Evolutionary conservation across 2,113 vertebrate genomes (phyloP).

Genomic region (Butorides virescens): DNA sequence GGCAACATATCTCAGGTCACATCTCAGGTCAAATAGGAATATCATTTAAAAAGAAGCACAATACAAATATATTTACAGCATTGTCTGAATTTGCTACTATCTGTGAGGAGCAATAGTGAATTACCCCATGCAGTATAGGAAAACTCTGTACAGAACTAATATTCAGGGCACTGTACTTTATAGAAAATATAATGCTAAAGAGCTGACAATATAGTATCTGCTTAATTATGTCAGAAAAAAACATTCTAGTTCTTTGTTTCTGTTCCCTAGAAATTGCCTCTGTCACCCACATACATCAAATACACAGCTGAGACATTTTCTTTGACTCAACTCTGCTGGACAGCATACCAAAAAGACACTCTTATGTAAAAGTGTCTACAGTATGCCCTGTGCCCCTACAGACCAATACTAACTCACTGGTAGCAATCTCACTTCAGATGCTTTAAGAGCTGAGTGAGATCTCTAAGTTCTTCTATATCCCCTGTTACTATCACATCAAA

Average conservation of each 20-base stretch:
- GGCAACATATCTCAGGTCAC: background rate
- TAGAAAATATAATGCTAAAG: background rate
- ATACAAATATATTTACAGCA: background rate
- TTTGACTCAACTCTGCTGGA: background rate
- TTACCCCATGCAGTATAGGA: background rate
- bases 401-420: background rate
- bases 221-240: background rate
- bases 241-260: background rate
- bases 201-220: background rate
- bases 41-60: background rate
- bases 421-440: background rate
- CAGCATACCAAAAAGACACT: background rate
- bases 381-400: background rate
- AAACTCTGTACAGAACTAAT: background rate
- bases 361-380: background rate
- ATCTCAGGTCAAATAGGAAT: background rate
- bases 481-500: background rate
- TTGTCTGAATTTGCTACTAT: background rate
- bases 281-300: background rate
- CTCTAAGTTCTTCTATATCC: background rate
- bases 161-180: background rate
- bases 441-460: background rate
- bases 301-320: background rate
- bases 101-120: background rate
- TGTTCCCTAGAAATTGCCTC: background rate